Percentiles rank a stretch among this genome's conserved stretches.
Evolutionary conservation across 1,140 invertebrate genomes (phyloP).

Genomic region (Diorhabda sublineata): DNA sequence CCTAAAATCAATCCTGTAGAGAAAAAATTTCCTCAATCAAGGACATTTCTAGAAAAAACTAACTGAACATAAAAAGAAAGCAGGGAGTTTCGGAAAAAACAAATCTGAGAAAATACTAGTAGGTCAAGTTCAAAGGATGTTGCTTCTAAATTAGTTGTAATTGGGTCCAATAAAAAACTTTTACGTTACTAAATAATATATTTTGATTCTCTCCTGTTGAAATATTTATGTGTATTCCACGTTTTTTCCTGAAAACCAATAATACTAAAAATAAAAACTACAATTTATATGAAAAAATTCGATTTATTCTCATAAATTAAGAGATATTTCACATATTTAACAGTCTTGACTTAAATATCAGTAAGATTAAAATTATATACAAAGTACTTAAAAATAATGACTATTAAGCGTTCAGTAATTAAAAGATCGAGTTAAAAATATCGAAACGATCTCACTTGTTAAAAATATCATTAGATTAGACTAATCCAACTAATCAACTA

Average conservation of each 20-base stretch:
- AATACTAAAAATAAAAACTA: too few relatives aligned
- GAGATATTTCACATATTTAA: slow-evolving; percentile 34
- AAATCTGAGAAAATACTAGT: not conserved
- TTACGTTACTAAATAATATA: too few relatives aligned
- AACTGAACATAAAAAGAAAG: not conserved
- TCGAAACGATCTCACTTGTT: not conserved
- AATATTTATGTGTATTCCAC: too few relatives aligned
- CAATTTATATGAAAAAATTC: slow-evolving; percentile 25
- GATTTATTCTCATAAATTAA: slow-evolving; percentile 35
- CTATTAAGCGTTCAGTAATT: slow-evolving; percentile 44
- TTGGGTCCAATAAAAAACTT: too few relatives aligned
- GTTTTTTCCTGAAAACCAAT: too few relatives aligned
- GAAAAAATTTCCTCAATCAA: too few relatives aligned
- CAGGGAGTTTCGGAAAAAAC: not conserved
- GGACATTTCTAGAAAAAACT: not conserved
- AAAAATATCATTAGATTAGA: too few relatives aligned
- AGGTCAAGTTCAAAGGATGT: not conserved
- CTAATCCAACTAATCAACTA: too few relatives aligned
- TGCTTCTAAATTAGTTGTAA: too few relatives aligned
- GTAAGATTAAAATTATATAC: slow-evolving; percentile 38
- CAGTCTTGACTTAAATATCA: slow-evolving; percentile 38
- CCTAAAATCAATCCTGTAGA: too few relatives aligned
- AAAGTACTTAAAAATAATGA: slow-evolving; percentile 43
- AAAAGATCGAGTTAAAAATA: slow-evolving; percentile 1
- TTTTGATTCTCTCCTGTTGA: too few relatives aligned